phyloP scores from a whole-genome alignment of 2,888 invertebrate genomes.

The Caenorhabditis zanzibari region DNA sequence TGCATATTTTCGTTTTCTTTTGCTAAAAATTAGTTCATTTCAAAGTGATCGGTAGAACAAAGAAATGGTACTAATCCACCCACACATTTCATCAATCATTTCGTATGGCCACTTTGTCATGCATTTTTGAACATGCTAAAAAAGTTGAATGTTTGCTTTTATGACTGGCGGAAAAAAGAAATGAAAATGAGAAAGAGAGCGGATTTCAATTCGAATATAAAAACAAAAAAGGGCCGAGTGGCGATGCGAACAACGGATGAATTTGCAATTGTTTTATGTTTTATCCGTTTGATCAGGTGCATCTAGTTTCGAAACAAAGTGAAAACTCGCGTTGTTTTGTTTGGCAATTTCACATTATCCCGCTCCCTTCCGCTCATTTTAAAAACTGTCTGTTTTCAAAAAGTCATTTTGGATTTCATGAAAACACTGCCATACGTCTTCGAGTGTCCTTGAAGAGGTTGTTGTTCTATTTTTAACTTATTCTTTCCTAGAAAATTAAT shows the following conservation, averaged over 20 bases:
- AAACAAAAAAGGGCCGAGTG: conserved; percentile 8
- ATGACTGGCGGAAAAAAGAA: background rate
- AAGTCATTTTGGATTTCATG: background rate
- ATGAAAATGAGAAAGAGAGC: conserved; percentile 12
- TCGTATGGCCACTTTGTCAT: conserved; percentile 1
- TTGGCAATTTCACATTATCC: conserved; percentile 27
- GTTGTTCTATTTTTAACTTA: conserved; percentile 35
- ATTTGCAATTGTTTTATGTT: conserved; percentile 59
- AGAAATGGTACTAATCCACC: conserved; percentile 10
- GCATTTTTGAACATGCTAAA: conserved; percentile 42
- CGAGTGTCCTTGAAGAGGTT: conserved; percentile 1
- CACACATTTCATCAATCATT: conserved; percentile 45
- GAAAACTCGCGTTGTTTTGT: conserved; percentile 29
- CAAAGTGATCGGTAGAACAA: background rate
- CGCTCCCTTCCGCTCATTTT: too few species aligned
- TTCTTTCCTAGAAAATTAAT: conserved; percentile 39
- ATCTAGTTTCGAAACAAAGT: conserved; percentile 54
- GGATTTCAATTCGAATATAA: conserved; percentile 37
- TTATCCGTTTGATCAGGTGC: conserved; percentile 65
- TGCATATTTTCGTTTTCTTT: background rate
- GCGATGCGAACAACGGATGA: conserved; percentile 26
- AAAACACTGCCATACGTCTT: conserved; percentile 14
- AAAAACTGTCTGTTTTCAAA: conserved; percentile 4
- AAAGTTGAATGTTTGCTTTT: conserved; percentile 51
- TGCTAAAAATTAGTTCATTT: background rate